Evolutionary conservation across 2,888 invertebrate species (phyloP).

Genomic region (Drosophila lacicola): DNA sequence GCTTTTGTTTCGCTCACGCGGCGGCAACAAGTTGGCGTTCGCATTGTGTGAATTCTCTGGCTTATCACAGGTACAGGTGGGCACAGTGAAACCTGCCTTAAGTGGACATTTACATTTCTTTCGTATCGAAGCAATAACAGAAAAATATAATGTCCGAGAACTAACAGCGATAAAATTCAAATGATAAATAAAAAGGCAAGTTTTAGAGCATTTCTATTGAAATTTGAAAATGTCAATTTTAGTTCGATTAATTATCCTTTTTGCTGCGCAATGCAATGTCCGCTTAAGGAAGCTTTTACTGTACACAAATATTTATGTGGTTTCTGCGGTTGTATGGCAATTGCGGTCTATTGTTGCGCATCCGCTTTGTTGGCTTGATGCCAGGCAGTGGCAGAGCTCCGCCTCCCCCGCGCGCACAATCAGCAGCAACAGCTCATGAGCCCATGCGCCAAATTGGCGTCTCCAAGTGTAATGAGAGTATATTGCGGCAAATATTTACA

Average conservation of each 20-base stretch:
- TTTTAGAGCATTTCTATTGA: too few relatives aligned
- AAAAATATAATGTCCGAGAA: background rate
- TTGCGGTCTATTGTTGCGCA: constrained; percentile 57
- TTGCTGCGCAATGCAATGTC: background rate
- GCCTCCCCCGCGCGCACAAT: background rate
- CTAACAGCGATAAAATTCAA: too few relatives aligned
- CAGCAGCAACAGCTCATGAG: constrained; percentile 5
- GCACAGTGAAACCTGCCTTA: constrained; percentile 4
- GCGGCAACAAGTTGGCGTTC: constrained; percentile 51
- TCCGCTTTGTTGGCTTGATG: constrained; percentile 48
- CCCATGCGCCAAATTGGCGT: constrained; percentile 41
- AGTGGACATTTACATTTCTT: background rate
- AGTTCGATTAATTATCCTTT: too few relatives aligned
- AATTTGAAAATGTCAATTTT: too few relatives aligned
- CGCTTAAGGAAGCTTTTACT: background rate
- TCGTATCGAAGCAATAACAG: background rate
- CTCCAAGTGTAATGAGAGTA: constrained; percentile 37
- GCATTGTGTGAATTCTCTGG: constrained; percentile 32
- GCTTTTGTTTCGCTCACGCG: constrained; percentile 19
- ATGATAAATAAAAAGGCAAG: too few relatives aligned
- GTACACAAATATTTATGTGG: background rate
- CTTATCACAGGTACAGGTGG: constrained; percentile 28
- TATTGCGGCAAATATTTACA: constrained; percentile 37
- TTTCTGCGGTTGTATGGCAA: constrained; percentile 21
- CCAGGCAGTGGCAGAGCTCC: constrained; percentile 32